Conservation (phyloP, 2,797 vertebrate genomes). For the Selene dorsalis region DNA sequence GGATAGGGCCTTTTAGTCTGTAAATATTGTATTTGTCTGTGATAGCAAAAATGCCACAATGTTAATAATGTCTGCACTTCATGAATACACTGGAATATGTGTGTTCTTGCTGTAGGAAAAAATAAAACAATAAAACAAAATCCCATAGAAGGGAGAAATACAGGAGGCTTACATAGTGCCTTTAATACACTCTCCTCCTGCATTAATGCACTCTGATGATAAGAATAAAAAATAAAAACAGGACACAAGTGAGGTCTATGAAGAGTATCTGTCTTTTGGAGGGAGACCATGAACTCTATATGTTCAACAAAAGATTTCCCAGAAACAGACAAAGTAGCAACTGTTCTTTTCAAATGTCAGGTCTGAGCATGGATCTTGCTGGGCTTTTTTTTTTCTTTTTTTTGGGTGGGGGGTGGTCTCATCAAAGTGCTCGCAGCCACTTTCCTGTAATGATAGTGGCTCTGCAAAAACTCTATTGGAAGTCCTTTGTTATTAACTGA, state of each 20-base stretch:
- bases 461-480: conserved; percentile 47
- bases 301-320: conserved; percentile 1
- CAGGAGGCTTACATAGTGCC: neutral
- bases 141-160: neutral
- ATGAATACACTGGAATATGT: neutral
- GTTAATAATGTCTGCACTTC: neutral
- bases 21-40: neutral
- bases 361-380: conserved; percentile 47
- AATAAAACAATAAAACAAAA: too few relatives aligned
- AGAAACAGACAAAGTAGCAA: neutral
- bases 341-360: conserved; percentile 60
- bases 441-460: conserved; percentile 47
- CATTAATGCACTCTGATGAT: too few relatives aligned
- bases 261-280: neutral
- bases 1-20: neutral
- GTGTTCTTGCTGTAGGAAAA: neutral
- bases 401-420: conserved; percentile 41
- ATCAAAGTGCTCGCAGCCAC: conserved; percentile 61
- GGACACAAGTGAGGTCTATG: too few relatives aligned
- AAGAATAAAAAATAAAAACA: too few relatives aligned
- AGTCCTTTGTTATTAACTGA: conserved; percentile 70
- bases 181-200: too few relatives aligned
- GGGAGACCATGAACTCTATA: neutral
- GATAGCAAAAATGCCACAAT: neutral
- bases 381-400: conserved; percentile 43